A percentile compares a stretch with the other conserved stretches of the same genome.
These are phyloP conservation scores for Caiman crocodilus DNA, from an alignment of 2,797 vertebrate genomes.

Conservation along the genomic window DNA sequence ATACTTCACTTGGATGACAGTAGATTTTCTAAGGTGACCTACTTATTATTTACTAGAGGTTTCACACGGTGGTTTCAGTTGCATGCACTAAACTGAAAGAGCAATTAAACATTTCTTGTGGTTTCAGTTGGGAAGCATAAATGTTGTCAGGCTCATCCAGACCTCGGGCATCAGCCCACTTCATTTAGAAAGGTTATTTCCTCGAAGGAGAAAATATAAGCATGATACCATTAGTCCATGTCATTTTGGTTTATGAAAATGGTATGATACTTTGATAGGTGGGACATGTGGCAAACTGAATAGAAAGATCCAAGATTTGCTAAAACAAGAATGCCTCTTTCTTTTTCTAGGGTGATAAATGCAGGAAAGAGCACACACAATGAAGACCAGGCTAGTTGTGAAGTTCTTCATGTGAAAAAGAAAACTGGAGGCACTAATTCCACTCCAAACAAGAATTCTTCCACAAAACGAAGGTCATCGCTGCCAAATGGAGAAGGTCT, in stretches of 20 bases:
- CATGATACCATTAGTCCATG: neutral
- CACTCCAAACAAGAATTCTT: conserved; percentile 86
- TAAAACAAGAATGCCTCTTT: neutral
- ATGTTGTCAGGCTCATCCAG: neutral
- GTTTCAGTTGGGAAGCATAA: conserved; percentile 24
- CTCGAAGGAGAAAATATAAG: neutral
- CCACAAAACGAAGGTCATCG: conserved; percentile 89
- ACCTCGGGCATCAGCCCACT: neutral
- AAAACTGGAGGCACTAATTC: conserved; percentile 83
- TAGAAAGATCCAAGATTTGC: neutral
- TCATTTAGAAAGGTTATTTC: neutral
- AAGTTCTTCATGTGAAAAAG: conserved; percentile 92
- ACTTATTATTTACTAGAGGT: neutral
- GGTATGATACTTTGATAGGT: accelerated
- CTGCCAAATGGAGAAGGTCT: conserved; percentile 93
- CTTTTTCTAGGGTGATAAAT: conserved; percentile 92
- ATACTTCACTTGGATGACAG: conserved; percentile 25
- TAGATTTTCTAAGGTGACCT: neutral
- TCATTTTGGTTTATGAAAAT: neutral
- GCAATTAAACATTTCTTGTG: neutral
- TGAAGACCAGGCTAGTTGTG: conserved; percentile 98
- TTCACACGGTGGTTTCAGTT: neutral
- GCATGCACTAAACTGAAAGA: neutral
- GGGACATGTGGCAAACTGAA: neutral
- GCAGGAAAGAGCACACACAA: conserved; percentile 97